Conservation (phyloP, 2,888 invertebrate genomes). For the Drosophila silvestris region DNA sequence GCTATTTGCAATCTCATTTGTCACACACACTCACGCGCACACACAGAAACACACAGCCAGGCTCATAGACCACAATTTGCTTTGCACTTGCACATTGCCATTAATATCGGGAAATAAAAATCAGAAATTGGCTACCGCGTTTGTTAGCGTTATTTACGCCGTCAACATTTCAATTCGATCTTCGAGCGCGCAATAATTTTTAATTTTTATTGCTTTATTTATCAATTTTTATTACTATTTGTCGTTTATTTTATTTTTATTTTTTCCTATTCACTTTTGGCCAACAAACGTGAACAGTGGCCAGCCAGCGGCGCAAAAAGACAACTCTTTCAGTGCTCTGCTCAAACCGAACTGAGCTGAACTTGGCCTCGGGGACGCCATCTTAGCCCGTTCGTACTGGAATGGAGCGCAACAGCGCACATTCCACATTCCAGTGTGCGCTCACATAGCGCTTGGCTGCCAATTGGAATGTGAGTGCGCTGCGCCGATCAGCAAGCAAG, state of each 20-base stretch:
- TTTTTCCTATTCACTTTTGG: constrained; percentile 43
- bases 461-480: constrained; percentile 54
- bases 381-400: constrained; percentile 78
- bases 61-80: constrained; percentile 68
- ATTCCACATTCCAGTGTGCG: constrained; percentile 34
- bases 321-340: constrained; percentile 84
- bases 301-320: constrained; percentile 55
- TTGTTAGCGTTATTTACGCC: constrained; percentile 53
- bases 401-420: constrained; percentile 34
- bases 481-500: constrained; percentile 38
- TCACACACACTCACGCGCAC: constrained; percentile 46
- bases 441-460: constrained; percentile 14
- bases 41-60: constrained; percentile 24
- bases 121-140: constrained; percentile 28
- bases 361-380: constrained; percentile 84
- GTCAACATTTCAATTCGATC: constrained; percentile 68
- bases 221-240: constrained; percentile 31
- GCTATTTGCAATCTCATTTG: constrained; percentile 65
- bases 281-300: constrained; percentile 53
- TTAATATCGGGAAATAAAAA: constrained; percentile 27
- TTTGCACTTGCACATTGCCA: constrained; percentile 69
- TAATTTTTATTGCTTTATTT: constrained; percentile 15
- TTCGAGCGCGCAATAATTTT: constrained; percentile 27
- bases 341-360: constrained; percentile 77
- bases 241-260: constrained; percentile 17